These are phyloP conservation scores for Drosophila borborema DNA, from an alignment of 2,888 invertebrate genomes.

Conservation along the genomic window DNA sequence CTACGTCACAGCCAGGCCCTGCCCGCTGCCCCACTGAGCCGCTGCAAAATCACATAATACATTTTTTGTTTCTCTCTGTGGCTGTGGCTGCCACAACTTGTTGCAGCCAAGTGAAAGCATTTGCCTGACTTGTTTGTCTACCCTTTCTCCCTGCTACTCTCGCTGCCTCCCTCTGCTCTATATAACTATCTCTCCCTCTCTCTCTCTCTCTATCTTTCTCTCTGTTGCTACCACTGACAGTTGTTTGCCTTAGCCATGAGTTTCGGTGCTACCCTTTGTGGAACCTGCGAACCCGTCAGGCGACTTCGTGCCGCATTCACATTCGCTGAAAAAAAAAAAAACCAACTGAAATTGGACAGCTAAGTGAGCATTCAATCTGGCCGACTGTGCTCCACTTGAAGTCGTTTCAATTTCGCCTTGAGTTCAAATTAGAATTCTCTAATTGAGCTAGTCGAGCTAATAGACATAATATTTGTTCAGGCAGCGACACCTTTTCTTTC, in stretches of 20 bases:
- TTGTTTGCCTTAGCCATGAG: slow-evolving; percentile 62
- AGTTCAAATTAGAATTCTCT: slow-evolving; percentile 7
- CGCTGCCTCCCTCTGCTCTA: background rate
- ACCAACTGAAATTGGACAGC: background rate
- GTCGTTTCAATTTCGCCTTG: background rate
- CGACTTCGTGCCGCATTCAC: slow-evolving; percentile 57
- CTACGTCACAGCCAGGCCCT: slow-evolving; percentile 1
- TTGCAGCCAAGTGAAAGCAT: slow-evolving; percentile 74
- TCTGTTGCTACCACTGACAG: slow-evolving; percentile 39
- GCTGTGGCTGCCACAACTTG: slow-evolving; percentile 36
- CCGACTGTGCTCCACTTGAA: background rate
- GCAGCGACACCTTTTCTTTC: no score
- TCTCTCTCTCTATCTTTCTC: background rate
- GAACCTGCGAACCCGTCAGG: slow-evolving; percentile 30
- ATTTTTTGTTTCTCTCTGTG: background rate
- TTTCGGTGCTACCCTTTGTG: slow-evolving; percentile 59
- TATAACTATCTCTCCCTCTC: background rate
- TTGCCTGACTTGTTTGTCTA: slow-evolving; percentile 37
- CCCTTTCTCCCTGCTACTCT: background rate
- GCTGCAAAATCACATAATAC: slow-evolving; percentile 64
- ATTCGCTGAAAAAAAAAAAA: slow-evolving; percentile 13
- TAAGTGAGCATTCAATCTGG: slow-evolving; percentile 7
- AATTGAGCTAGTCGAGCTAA: slow-evolving; percentile 2
- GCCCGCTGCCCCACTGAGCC: slow-evolving; percentile 28
- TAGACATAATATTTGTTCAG: background rate